Evolutionary conservation across 1,140 invertebrate species (phyloP), one percentile per base, ranked within the genome.

Genomic region (Drosophila saltans): DNA sequence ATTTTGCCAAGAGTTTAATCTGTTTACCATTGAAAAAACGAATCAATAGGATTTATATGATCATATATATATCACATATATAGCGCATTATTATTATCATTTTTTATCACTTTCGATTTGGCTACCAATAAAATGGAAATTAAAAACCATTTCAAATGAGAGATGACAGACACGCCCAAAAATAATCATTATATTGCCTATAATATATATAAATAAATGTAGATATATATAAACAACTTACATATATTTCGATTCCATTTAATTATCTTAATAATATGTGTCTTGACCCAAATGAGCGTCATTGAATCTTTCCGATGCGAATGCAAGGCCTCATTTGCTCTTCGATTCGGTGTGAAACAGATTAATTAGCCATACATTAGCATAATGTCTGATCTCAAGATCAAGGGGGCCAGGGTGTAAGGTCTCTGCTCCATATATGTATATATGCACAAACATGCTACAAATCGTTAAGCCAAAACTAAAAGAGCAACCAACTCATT

Each of bases 301-400:
- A 21, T 64, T 64, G 62, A 64, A 26, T 52, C 48, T 67, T 72
- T 28, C 24, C 33, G 40, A 62, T 40, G 40, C 40, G 41, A 62
- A 62, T 45, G 62, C 62, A 64, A 64, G 62, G 62, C 30, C 62
- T 64, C 21, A 30, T 28, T 45, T 64, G 62, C n/a, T 64, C 66
- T 62, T 78, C 72, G 73, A 65, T 56, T 45, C 61, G 40, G 75
- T 62, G 62, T 78, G 74, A 77, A 78, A 72, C 63, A 59, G 48
- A 89, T 83, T 86, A 88, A 86, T 86, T 80, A 72, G 59, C 62
- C 43, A 45, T 36, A 70, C 66, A 88, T 86, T 86, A 88, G 65
- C 83, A 88, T 88, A 88, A 72, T 70, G 60, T 61, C 71, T 69
- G 58, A 69, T 56, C 66, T 52, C 45, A 52, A 52, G 45, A 52